Evolutionary conservation across 2,113 vertebrate genomes (phyloP).

Genomic region (Xiphophorus hellerii): DNA sequence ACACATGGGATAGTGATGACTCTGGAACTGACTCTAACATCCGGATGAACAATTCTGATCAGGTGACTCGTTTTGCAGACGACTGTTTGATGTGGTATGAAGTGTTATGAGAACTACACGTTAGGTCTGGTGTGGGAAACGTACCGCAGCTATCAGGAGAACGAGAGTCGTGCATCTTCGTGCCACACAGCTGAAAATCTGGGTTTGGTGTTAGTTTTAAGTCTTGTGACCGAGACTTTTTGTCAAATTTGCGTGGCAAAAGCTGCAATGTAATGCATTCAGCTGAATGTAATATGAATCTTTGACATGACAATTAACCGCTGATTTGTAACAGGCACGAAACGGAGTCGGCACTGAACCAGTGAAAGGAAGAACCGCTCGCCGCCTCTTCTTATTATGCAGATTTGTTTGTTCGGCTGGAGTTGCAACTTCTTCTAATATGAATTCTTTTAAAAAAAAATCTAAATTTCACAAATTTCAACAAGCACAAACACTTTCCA

Average conservation of each 20-base stretch:
- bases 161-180: not conserved
- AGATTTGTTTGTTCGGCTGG: not conserved
- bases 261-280: not conserved
- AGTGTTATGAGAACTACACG: not conserved
- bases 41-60: not conserved
- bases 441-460: not conserved
- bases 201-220: not conserved
- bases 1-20: not conserved
- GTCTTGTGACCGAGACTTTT: not conserved
- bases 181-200: not conserved
- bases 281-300: not conserved
- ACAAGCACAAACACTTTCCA: constrained; percentile 18
- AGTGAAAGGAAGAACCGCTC: not conserved
- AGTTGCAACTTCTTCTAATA: not conserved
- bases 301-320: not conserved
- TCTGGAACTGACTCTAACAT: not conserved
- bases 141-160: not conserved
- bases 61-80: not conserved
- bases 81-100: not conserved
- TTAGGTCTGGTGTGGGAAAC: not conserved
- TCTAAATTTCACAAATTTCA: constrained; percentile 5
- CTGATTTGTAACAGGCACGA: not conserved
- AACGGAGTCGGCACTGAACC: not conserved
- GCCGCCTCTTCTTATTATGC: not conserved
- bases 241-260: not conserved